Evolutionary conservation across 2,797 vertebrate genomes (phyloP), one percentile per base, ranked within the genome.

Genomic region (Anguilla pacifica): DNA sequence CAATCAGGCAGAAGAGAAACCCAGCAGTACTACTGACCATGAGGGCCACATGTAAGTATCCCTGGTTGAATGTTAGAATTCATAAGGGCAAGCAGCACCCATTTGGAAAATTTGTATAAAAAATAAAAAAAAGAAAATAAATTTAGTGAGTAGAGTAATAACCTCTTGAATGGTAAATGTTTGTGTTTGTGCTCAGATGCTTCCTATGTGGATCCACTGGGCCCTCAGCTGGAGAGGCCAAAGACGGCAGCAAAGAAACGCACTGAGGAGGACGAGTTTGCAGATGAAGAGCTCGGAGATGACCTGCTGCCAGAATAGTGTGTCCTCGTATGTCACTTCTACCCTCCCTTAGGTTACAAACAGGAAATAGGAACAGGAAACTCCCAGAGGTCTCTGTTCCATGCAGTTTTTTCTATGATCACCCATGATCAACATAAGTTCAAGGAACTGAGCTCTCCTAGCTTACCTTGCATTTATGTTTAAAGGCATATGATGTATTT

Each of bases 211-310:
- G 98, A 99, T 92, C 98, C 98, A 0, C 97, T 99, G 92, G 98
- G 98, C 49, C 98, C 98, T 67, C 98, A 98, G 94, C 91, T 92
- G 90, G 98, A 99, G 93, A 96, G 98, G 93, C 98, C 98, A 25
- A 99, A 97, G 96, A 99, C 98, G 0, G 97, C 97, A 39, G 97
- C 97, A 88, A 98, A 94, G 92, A 98, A 95, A 89, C 97, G 93
- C 57, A 51, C 85, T 0, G 98, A 99, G 0, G 98, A 99, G 2
- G 98, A 99, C 85, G 97, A 98, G 86, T 99, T 99, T 93, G 97
- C 96, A 61, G 99, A 99, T 67, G 98, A 98, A 93, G 98, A 98
- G 84, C 92, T 99, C 85, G 98, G 97, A 94, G 98, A 99, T 3
- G 98, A 99, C 94, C 94, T 99, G 89, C 97, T 99, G 91, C 98